Conservation (phyloP, 2,888 invertebrate species). For the Lasioglossum vierecki region DNA sequence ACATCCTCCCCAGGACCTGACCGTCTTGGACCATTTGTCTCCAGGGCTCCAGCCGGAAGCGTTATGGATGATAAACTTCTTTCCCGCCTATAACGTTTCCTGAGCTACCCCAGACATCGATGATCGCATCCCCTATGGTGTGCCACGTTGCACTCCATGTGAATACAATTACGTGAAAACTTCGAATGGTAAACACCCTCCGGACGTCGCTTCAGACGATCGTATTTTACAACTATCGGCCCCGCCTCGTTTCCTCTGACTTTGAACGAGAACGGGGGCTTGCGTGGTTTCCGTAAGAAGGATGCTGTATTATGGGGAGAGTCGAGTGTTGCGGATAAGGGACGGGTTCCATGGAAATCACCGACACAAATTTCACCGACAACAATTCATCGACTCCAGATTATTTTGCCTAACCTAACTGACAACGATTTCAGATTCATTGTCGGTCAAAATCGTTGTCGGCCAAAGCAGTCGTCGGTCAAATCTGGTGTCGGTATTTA, state of each 20-base stretch:
- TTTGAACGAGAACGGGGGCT: slow-evolving; percentile 10
- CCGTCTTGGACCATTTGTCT: slow-evolving; percentile 3
- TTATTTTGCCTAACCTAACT: too few species aligned
- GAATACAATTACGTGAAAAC: slow-evolving; percentile 73
- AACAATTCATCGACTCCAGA: too few species aligned
- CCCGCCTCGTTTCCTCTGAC: slow-evolving; percentile 49
- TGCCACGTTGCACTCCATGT: slow-evolving; percentile 54
- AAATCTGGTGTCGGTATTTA: too few species aligned
- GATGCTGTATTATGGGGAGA: slow-evolving; percentile 8
- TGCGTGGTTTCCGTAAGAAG: slow-evolving; percentile 36
- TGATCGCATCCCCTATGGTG: slow-evolving; percentile 40
- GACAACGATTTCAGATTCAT: too few species aligned
- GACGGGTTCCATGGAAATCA: too few species aligned
- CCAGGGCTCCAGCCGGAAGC: slow-evolving; percentile 72
- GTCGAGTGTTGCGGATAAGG: not conserved
- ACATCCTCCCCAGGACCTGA: not conserved
- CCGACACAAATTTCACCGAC: too few species aligned
- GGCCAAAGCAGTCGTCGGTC: too few species aligned
- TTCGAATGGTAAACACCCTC: slow-evolving; percentile 57
- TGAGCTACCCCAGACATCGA: slow-evolving; percentile 51
- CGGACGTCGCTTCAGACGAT: slow-evolving; percentile 52
- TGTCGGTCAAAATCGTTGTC: too few species aligned
- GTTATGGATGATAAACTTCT: slow-evolving; percentile 78
- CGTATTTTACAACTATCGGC: slow-evolving; percentile 68
- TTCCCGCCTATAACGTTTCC: slow-evolving; percentile 49